phyloP scores from a whole-genome alignment of 2,888 invertebrate genomes.

The Drosophila fulvimacula region DNA sequence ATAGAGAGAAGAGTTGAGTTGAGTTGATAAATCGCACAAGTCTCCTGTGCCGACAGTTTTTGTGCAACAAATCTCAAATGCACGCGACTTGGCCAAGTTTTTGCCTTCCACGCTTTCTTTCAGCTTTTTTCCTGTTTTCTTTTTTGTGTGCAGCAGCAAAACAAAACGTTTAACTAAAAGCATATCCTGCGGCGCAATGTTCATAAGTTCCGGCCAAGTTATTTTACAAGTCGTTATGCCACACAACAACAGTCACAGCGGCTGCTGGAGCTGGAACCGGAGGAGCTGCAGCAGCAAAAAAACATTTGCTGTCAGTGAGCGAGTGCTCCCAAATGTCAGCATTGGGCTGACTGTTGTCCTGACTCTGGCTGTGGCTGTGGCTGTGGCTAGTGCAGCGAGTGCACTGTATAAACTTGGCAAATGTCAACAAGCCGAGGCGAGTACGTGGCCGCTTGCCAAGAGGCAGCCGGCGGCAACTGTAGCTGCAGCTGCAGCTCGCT shows the following conservation, averaged over 20 bases:
- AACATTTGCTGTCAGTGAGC: conserved; percentile 59
- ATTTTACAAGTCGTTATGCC: conserved; percentile 57
- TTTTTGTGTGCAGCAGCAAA: conserved; percentile 37
- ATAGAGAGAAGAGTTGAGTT: neutral
- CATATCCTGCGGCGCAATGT: conserved; percentile 72
- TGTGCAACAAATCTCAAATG: conserved; percentile 46
- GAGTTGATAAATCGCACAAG: conserved; percentile 40
- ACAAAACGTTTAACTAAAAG: conserved; percentile 76
- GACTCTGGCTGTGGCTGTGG: conserved; percentile 39
- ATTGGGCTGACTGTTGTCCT: conserved; percentile 28
- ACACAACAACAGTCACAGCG: conserved; percentile 22
- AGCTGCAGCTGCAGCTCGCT: conserved; percentile 44
- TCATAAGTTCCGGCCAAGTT: conserved; percentile 76
- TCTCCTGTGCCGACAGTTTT: conserved; percentile 20
- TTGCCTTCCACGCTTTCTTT: neutral
- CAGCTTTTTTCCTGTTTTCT: neutral
- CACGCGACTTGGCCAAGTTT: conserved; percentile 52
- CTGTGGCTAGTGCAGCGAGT: conserved; percentile 31
- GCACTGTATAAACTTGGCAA: conserved; percentile 62
- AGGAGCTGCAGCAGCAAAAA: conserved; percentile 12
- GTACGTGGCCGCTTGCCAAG: conserved; percentile 39
- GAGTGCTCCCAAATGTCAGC: conserved; percentile 57
- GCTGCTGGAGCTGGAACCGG: neutral
- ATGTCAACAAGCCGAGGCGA: conserved; percentile 57
- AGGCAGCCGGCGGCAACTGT: conserved; percentile 16